Percentiles rank a stretch among this genome's conserved stretches.
These are phyloP conservation scores for Scaptomyza graminum DNA, from an alignment of 1,140 invertebrate species.

Conservation along the genomic window DNA sequence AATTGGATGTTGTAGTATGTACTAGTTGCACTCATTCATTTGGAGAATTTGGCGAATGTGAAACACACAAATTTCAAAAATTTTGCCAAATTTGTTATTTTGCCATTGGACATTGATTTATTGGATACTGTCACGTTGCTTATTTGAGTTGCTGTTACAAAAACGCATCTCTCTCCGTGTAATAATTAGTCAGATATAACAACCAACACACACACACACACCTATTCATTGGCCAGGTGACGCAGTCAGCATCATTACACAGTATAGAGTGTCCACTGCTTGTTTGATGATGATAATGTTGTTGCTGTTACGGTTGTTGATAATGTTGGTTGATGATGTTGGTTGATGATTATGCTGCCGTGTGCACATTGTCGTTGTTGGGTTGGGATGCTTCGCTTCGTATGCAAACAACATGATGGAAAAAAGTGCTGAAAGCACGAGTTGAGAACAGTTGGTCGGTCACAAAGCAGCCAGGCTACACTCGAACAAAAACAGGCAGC, in stretches of 20 bases:
- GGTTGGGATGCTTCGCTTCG: background rate
- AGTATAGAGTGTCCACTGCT: background rate
- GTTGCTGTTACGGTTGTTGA: background rate
- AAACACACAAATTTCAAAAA: too few relatives aligned
- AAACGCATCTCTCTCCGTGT: conserved; percentile 27
- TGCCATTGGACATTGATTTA: conserved; percentile 66
- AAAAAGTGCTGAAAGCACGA: conserved; percentile 24
- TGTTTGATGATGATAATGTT: conserved; percentile 7
- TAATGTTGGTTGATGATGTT: conserved; percentile 1
- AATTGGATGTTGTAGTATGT: too few relatives aligned
- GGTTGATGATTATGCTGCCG: conserved; percentile 12
- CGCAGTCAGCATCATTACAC: too few relatives aligned
- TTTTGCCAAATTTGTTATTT: background rate
- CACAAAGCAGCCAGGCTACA: background rate
- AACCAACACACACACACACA: background rate
- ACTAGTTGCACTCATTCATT: background rate
- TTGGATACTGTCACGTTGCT: conserved; percentile 56
- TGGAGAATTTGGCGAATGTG: background rate
- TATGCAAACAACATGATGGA: background rate
- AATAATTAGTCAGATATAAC: conserved; percentile 65
- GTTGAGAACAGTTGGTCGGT: background rate
- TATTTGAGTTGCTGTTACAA: conserved; percentile 29
- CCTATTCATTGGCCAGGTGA: conserved; percentile 1
- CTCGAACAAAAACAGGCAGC: background rate
- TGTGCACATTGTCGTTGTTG: conserved; percentile 5